These are phyloP conservation scores for Amphiduros pacificus DNA, from an alignment of 2,888 invertebrate genomes.

Conservation along the genomic window DNA sequence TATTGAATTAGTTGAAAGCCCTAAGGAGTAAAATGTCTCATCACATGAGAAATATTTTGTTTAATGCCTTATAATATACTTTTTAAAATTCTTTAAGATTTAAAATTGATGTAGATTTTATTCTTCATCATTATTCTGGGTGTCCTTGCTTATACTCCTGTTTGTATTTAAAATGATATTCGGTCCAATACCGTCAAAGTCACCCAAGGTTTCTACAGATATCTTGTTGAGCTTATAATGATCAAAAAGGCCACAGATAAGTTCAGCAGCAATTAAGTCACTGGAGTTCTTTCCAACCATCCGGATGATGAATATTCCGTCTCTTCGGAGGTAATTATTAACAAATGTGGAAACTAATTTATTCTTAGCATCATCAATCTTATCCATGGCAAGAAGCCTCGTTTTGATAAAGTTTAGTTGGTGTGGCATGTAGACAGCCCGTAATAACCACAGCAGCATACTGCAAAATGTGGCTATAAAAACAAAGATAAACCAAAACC, in stretches of 20 bases:
- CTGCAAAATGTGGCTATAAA: conserved; percentile 18
- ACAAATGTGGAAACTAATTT: neutral
- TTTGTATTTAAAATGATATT: too few relatives aligned
- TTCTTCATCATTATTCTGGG: too few relatives aligned
- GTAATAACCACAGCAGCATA: conserved; percentile 27
- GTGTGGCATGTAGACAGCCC: neutral
- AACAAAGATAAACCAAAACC: conserved; percentile 29
- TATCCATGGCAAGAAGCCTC: neutral
- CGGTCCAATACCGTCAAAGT: too few relatives aligned
- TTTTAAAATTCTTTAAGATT: too few relatives aligned
- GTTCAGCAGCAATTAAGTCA: neutral
- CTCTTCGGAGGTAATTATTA: neutral
- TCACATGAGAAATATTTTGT: too few relatives aligned
- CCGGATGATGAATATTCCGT: neutral
- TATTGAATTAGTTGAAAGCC: too few relatives aligned
- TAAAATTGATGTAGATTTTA: too few relatives aligned
- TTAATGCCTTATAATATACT: too few relatives aligned
- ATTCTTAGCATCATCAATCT: conserved; percentile 1
- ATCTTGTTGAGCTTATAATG: too few relatives aligned
- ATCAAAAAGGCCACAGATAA: neutral
- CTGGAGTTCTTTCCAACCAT: neutral
- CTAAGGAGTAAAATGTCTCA: too few relatives aligned
- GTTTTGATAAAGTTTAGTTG: neutral
- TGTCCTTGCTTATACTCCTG: too few relatives aligned
- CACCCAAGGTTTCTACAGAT: too few relatives aligned